Conservation (phyloP, 2,888 invertebrate species). For the Callosobruchus maculatus region DNA sequence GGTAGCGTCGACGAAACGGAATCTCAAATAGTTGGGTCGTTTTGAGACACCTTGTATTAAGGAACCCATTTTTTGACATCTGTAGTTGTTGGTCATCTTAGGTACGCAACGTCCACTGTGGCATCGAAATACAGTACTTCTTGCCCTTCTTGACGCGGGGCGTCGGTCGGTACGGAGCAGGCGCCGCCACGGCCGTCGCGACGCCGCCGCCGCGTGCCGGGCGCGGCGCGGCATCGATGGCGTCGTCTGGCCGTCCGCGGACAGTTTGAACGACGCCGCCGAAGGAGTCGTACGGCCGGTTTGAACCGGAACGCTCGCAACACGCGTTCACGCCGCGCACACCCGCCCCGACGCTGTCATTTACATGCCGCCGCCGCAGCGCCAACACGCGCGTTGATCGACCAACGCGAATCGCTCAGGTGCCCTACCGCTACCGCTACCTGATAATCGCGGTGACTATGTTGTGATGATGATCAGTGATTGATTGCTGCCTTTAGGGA, state of each 20-base stretch:
- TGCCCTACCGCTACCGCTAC: background rate
- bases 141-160: background rate
- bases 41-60: too few relatives aligned
- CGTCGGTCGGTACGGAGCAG: background rate
- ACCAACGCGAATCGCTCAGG: background rate
- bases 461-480: background rate
- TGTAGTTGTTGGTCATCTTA: background rate
- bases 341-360: too few relatives aligned
- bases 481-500: background rate
- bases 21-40: too few relatives aligned
- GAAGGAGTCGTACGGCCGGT: background rate
- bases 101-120: background rate
- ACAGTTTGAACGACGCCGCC: background rate
- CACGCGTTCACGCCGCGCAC: background rate
- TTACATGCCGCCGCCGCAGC: background rate
- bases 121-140: background rate
- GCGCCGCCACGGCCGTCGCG: background rate
- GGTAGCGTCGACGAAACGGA: too few relatives aligned
- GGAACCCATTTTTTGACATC: too few relatives aligned
- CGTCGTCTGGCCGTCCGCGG: background rate
- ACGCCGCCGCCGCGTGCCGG: background rate
- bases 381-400: background rate
- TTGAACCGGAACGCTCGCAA: background rate
- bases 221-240: background rate
- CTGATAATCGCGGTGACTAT: background rate